phyloP scores from a whole-genome alignment of 1,140 invertebrate genomes.

The Melitaea cinxia region DNA sequence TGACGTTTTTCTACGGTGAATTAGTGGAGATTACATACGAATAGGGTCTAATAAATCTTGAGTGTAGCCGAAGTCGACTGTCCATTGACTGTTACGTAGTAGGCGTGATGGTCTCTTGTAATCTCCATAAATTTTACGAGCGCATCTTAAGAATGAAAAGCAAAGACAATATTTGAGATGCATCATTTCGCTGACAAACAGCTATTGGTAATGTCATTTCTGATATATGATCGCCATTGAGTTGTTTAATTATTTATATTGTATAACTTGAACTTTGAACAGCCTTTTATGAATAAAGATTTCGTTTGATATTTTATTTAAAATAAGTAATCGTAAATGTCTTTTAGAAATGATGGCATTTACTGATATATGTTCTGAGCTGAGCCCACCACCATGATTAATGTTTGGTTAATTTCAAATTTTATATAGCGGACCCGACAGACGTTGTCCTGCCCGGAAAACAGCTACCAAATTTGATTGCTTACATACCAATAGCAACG shows the following conservation, averaged over 20 bases:
- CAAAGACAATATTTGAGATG: constrained; percentile 40
- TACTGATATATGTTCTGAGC: too few relatives aligned
- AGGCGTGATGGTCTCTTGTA: constrained; percentile 64
- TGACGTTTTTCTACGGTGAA: constrained; percentile 72
- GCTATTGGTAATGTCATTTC: constrained; percentile 37
- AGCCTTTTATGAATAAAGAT: neutral
- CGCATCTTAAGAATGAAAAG: constrained; percentile 50
- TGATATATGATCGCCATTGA: constrained; percentile 19
- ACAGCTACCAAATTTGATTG: too few relatives aligned
- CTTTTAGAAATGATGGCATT: too few relatives aligned
- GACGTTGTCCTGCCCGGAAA: too few relatives aligned
- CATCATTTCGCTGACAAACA: constrained; percentile 55
- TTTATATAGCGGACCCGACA: too few relatives aligned
- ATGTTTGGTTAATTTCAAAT: too few relatives aligned
- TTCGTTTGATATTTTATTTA: too few relatives aligned
- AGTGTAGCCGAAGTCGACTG: constrained; percentile 44
- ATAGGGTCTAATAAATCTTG: constrained; percentile 75
- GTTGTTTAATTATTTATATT: constrained; percentile 20
- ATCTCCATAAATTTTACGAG: constrained; percentile 73
- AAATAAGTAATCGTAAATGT: too few relatives aligned
- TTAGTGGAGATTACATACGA: constrained; percentile 72
- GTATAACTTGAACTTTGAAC: neutral
- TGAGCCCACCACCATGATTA: too few relatives aligned
- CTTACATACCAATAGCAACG: too few relatives aligned
- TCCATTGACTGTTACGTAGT: constrained; percentile 67